phyloP scores from a whole-genome alignment of 2,797 vertebrate species.

The Mastacembelus armatus region DNA sequence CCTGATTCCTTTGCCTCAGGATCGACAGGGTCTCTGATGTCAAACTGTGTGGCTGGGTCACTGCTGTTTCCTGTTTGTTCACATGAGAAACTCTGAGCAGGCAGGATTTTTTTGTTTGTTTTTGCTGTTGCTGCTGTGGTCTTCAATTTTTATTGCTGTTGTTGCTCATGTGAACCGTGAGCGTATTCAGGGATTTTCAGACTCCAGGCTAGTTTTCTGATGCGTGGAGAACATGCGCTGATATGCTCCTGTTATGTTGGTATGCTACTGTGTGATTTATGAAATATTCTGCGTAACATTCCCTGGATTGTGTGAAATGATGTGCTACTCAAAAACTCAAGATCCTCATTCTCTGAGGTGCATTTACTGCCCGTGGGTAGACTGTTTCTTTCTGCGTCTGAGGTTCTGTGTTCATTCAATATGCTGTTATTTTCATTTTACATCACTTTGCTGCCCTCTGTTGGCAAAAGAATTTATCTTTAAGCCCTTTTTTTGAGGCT shows the following conservation, averaged over 20 bases:
- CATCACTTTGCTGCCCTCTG: conserved; percentile 61
- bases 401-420: conserved; percentile 29
- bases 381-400: conserved; percentile 20
- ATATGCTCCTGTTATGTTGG: conserved; percentile 52
- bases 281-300: conserved; percentile 33
- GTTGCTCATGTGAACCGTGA: conserved; percentile 65
- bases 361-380: conserved; percentile 35
- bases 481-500: neutral
- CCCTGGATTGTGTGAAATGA: conserved; percentile 47
- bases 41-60: conserved; percentile 45
- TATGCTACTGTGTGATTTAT: conserved; percentile 48
- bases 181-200: conserved; percentile 78
- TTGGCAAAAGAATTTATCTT: conserved; percentile 31
- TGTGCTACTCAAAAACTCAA: conserved; percentile 7
- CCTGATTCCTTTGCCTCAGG: conserved; percentile 42
- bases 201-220: conserved; percentile 40
- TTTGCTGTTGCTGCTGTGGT: conserved; percentile 24
- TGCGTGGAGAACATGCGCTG: conserved; percentile 33
- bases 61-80: conserved; percentile 52
- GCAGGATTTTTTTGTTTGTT: conserved; percentile 12
- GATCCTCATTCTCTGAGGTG: conserved; percentile 11
- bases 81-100: conserved; percentile 42
- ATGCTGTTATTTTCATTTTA: conserved; percentile 15
- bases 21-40: conserved; percentile 40
- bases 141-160: conserved; percentile 25